Evolutionary conservation across 2,113 vertebrate genomes (phyloP).

Genomic region (Grammomys surdaster): DNA sequence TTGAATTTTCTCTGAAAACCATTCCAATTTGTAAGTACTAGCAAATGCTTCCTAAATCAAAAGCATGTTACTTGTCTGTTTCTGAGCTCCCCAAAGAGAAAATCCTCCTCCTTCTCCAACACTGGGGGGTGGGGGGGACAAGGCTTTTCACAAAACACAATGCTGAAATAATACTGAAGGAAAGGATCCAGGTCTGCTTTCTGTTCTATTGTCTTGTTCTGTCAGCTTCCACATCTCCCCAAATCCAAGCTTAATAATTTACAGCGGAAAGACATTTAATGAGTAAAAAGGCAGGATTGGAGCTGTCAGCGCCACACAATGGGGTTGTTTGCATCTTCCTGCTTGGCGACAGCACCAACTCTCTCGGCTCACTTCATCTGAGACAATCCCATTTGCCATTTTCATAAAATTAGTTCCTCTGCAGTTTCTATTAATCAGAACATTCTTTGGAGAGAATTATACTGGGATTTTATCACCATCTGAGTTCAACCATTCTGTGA

Average conservation of each 20-base stretch:
- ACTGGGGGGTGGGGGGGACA: not conserved
- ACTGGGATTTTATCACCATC: conserved; percentile 75
- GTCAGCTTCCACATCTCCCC: conserved; percentile 49
- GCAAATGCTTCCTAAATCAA: conserved; percentile 66
- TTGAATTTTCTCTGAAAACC: conserved; percentile 58
- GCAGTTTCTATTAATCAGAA: conserved; percentile 82
- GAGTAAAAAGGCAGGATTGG: conserved; percentile 70
- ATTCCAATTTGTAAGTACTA: conserved; percentile 45
- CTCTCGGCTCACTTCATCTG: conserved; percentile 42
- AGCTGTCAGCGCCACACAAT: conserved; percentile 68
- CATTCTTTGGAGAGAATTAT: conserved; percentile 74
- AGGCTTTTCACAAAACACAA: conserved; percentile 71
- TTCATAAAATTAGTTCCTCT: conserved; percentile 80
- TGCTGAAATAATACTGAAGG: conserved; percentile 58
- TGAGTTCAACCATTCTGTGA: conserved; percentile 62
- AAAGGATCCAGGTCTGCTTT: conserved; percentile 72
- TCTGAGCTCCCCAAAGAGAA: conserved; percentile 40
- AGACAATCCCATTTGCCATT: conserved; percentile 81
- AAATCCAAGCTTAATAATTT: conserved; percentile 77
- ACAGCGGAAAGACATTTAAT: conserved; percentile 77
- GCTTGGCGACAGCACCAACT: conserved; percentile 38
- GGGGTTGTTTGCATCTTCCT: conserved; percentile 62
- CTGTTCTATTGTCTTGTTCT: conserved; percentile 73
- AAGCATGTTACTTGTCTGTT: conserved; percentile 26
- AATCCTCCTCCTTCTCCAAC: not conserved